Evolutionary conservation across 2,113 vertebrate species (phyloP).

Genomic region (Brachypteracias leptosomus): DNA sequence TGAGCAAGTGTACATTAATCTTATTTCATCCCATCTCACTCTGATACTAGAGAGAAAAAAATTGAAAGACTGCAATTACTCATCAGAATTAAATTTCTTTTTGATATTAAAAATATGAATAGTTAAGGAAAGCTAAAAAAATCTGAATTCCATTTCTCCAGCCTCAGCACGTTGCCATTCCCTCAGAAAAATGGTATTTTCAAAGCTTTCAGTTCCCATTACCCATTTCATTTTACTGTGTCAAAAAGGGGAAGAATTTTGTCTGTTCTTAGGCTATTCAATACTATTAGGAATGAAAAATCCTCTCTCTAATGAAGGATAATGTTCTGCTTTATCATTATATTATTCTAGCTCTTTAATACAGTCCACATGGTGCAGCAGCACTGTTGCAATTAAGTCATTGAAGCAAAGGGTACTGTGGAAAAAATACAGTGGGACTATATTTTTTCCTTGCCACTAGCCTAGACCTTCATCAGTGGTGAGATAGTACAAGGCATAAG

Average conservation of each 20-base stretch:
- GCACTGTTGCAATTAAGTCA: neutral
- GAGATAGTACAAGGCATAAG: neutral
- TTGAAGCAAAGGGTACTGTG: accelerated
- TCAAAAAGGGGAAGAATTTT: neutral
- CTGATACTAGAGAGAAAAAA: neutral
- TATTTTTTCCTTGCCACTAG: neutral
- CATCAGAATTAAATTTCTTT: neutral
- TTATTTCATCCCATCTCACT: neutral
- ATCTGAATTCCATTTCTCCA: neutral
- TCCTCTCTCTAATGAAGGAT: neutral
- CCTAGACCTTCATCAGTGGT: neutral
- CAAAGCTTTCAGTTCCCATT: neutral
- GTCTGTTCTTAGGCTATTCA: neutral
- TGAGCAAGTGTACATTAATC: neutral
- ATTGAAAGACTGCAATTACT: neutral
- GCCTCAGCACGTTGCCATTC: neutral
- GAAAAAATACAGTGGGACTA: neutral
- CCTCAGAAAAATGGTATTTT: neutral
- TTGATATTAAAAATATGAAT: neutral
- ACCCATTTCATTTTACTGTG: neutral
- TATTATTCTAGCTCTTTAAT: neutral
- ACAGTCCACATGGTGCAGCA: neutral
- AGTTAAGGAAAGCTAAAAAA: neutral
- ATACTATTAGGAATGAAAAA: neutral
- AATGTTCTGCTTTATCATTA: neutral